Evolutionary conservation across 2,113 vertebrate species (phyloP).

Genomic region (Percopsis transmontana): DNA sequence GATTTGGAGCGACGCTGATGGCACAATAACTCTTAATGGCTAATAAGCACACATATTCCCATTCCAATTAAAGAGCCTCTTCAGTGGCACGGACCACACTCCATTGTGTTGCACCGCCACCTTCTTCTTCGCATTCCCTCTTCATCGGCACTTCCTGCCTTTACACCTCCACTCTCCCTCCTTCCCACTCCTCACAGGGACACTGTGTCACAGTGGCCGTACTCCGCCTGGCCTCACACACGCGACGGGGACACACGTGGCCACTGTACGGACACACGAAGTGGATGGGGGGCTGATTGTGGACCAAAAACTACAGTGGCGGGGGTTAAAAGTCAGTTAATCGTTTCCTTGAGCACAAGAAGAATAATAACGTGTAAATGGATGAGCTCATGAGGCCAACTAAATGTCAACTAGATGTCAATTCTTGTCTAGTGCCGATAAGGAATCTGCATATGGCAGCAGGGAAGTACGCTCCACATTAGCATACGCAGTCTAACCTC

Average conservation of each 20-base stretch:
- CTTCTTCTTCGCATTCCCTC: slow-evolving; percentile 57
- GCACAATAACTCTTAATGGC: neutral
- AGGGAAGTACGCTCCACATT: neutral
- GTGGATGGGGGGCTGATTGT: too few relatives aligned
- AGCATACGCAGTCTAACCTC: neutral
- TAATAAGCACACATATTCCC: slow-evolving; percentile 48
- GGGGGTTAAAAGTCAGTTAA: too few relatives aligned
- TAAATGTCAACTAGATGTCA: neutral
- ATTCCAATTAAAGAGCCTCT: slow-evolving; percentile 46
- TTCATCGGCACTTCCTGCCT: slow-evolving; percentile 42
- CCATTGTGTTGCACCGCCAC: slow-evolving; percentile 29
- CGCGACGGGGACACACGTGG: slow-evolving; percentile 34
- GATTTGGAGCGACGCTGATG: slow-evolving; percentile 33
- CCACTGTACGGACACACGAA: too few relatives aligned
- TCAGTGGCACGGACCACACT: slow-evolving; percentile 24
- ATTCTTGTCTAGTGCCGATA: neutral
- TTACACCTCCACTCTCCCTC: slow-evolving; percentile 59
- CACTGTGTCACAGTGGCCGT: slow-evolving; percentile 47
- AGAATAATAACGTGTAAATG: too few relatives aligned
- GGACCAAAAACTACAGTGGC: too few relatives aligned
- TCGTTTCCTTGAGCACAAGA: too few relatives aligned
- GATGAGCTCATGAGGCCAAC: neutral
- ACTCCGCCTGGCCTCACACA: slow-evolving; percentile 61
- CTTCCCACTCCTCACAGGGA: slow-evolving; percentile 8
- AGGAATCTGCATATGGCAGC: neutral